Evolutionary conservation across 2,888 invertebrate genomes (phyloP), one percentile per base, ranked within the genome.

Genomic region (Caenorhabditis uteleia): DNA sequence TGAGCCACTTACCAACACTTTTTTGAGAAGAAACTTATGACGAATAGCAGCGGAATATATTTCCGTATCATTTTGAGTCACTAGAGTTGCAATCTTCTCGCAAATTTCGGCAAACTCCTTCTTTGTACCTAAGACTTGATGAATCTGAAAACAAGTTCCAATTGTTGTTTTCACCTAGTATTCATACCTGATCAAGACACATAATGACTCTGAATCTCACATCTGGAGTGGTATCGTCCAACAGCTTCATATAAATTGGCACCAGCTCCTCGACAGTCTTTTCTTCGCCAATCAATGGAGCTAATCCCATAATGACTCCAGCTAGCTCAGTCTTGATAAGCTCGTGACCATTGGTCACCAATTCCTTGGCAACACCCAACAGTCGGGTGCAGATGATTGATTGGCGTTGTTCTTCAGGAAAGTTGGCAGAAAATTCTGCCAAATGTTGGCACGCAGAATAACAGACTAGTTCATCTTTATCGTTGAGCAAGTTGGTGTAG

Each of bases 321-420:
- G 98, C 98, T 36, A 99, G 87, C 0, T 98, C 97, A 0, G 95
- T 94, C 86, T 98, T 98, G 1, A 99, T 98, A 85, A 98, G 97
- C 80, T 70, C 45, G 36, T 98, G 98, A 44, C 93, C 91, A 86
- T 99, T 98, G 23, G 91, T 90, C 0, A 98, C 97, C 51, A 99
- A 87, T 82, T 98, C 97, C 84, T 97, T 95, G 64, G 98, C 92
- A 84, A 93, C 95, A 0, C 97, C 95, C 82, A 99, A 87, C 84
- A 98, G 92, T 85, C 92, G 91, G 42, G 89, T 91, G 92, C 98
- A 93, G 68, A 98, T 97, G 48, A 95, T 91, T 78, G 89, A 89
- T 83, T 97, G 95, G 80, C 93, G 92, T 44, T 86, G 85, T 51
- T 85, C 85, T 83, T 90, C 89, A 0, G 90, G 89, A 75, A 99